Conservation (phyloP, 1,140 invertebrate species). For the Akabosia matsudoensis region DNA sequence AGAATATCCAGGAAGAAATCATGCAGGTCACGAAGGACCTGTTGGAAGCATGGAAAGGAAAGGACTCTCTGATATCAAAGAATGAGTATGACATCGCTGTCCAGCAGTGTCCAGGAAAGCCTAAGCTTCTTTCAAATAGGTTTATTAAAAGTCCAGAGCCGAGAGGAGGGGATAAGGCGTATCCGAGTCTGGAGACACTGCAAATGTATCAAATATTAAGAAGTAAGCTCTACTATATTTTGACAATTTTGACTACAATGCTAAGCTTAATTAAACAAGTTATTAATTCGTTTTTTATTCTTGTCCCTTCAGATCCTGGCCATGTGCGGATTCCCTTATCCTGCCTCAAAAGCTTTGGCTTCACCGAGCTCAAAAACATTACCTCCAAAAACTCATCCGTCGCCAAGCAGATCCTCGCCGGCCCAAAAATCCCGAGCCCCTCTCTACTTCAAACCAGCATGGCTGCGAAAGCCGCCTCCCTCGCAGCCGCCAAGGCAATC, state of each 20-base stretch:
- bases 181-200: not conserved
- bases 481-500: not conserved
- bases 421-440: not conserved
- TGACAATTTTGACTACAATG: too few species aligned
- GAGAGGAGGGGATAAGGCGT: not conserved
- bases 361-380: not conserved
- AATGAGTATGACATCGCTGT: not conserved
- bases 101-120: not conserved
- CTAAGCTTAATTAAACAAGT: too few species aligned
- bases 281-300: not conserved
- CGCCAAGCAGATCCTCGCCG: not conserved
- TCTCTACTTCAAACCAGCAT: not conserved
- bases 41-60: not conserved
- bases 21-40: not conserved
- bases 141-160: constrained; percentile 15
- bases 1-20: not conserved
- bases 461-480: not conserved
- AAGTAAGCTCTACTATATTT: not conserved
- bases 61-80: not conserved
- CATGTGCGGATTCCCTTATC: constrained; percentile 6
- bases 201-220: constrained; percentile 8
- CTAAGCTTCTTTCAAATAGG: not conserved
- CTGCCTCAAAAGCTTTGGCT: constrained; percentile 3
- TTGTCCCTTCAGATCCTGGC: constrained; percentile 8
- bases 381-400: not conserved